Percentiles rank a stretch among this genome's conserved stretches.
Conservation (phyloP, 2,797 vertebrate genomes). For the Sebastes variabilis region DNA sequence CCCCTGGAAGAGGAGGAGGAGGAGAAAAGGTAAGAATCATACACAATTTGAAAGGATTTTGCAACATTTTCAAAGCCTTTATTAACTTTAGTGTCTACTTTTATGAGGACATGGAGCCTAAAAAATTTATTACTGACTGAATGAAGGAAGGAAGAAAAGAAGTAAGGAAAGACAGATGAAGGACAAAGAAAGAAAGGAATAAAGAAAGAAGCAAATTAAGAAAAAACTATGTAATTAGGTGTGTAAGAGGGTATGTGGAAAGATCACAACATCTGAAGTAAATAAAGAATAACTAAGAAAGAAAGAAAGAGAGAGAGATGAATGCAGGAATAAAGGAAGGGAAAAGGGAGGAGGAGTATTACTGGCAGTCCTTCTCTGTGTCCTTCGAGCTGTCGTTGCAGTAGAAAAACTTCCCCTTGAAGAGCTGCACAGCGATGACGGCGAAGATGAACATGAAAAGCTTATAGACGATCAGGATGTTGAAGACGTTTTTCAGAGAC, state of each 20-base stretch:
- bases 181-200: background rate
- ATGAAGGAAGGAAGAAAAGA: background rate
- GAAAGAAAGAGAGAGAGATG: background rate
- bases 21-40: background rate
- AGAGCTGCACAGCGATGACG: conserved; percentile 97
- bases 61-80: background rate
- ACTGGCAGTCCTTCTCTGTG: conserved; percentile 98
- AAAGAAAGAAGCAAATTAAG: background rate
- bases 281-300: background rate
- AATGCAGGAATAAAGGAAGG: background rate
- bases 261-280: background rate
- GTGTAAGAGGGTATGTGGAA: background rate
- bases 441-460: conserved; percentile 99
- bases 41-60: background rate
- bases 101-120: background rate
- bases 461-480: conserved; percentile 99
- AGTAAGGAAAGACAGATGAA: background rate
- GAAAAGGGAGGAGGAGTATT: conserved; percentile 28
- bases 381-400: conserved; percentile 98
- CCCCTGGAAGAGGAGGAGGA: conserved; percentile 80
- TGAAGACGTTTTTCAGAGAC: conserved; percentile 98
- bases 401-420: conserved; percentile 99
- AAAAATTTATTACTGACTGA: background rate
- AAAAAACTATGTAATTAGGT: background rate
- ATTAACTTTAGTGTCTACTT: background rate